Evolutionary conservation across 1,140 invertebrate genomes (phyloP).

Genomic region (Akabosia matsudoensis): DNA sequence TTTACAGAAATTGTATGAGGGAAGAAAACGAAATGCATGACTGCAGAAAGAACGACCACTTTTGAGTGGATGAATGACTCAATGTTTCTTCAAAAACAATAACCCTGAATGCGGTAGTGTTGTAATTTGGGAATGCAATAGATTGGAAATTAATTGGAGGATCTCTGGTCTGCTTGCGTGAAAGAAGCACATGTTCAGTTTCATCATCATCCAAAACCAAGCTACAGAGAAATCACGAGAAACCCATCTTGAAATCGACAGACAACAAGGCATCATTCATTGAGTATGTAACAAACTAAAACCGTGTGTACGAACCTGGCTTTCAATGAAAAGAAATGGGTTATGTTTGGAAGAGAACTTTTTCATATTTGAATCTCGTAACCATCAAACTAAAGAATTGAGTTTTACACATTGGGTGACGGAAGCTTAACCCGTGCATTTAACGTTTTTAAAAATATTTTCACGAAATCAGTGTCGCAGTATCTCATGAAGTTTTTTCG

Average conservation of each 20-base stretch:
- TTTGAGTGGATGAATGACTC: background rate
- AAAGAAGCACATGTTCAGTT: conserved; percentile 19
- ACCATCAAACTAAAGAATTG: too few species aligned
- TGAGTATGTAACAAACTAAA: too few species aligned
- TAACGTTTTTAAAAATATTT: too few species aligned
- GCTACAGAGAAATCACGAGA: too few species aligned
- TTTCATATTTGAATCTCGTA: too few species aligned
- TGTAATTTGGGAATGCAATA: conserved; percentile 21
- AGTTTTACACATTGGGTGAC: too few species aligned
- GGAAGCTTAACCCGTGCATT: too few species aligned
- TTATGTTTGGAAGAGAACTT: too few species aligned
- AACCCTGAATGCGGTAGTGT: conserved; percentile 8
- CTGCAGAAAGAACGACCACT: background rate
- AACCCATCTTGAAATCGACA: background rate
- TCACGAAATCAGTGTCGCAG: too few species aligned
- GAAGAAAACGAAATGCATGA: background rate
- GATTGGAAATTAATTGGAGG: conserved; percentile 25
- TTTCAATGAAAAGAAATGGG: too few species aligned
- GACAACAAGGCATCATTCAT: background rate
- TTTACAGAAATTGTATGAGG: background rate
- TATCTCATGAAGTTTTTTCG: too few species aligned
- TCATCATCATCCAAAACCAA: background rate
- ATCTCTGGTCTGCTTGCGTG: conserved; percentile 19
- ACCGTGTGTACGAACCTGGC: too few species aligned
- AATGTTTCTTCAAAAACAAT: background rate